A percentile compares a stretch with the other conserved stretches of the same genome.
These are phyloP conservation scores for Percina caprodes DNA, from an alignment of 2,113 vertebrate genomes.

Conservation along the genomic window DNA sequence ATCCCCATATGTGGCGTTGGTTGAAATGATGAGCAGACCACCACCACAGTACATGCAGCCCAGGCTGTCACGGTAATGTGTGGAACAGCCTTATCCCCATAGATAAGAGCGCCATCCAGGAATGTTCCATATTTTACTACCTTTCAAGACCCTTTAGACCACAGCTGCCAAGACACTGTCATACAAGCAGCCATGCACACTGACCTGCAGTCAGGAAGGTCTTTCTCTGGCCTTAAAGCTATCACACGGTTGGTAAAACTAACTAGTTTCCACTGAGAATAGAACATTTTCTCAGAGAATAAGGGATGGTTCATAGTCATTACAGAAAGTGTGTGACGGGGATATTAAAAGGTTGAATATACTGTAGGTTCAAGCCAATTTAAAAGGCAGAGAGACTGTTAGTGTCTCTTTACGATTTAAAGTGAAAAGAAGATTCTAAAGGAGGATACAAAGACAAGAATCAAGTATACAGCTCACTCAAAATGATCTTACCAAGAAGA, in stretches of 20 bases:
- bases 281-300: conserved; percentile 8
- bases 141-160: conserved; percentile 53
- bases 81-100: conserved; percentile 79
- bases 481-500: neutral
- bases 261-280: conserved; percentile 20
- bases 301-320: conserved; percentile 11
- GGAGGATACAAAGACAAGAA: neutral
- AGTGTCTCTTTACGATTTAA: neutral
- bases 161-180: conserved; percentile 67
- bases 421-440: no score
- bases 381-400: neutral
- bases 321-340: conserved; percentile 11
- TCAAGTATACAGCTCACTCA: neutral
- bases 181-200: conserved; percentile 46
- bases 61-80: conserved; percentile 81
- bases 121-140: conserved; percentile 30
- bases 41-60: neutral
- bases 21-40: conserved; percentile 39
- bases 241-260: conserved; percentile 11
- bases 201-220: conserved; percentile 62
- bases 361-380: conserved; percentile 33
- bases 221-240: conserved; percentile 43
- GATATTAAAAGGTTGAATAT: conserved; percentile 21
- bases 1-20: neutral
- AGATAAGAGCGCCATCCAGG: conserved; percentile 48